phyloP scores from a whole-genome alignment of 2,888 invertebrate species.

The Drosophila emarginata region DNA sequence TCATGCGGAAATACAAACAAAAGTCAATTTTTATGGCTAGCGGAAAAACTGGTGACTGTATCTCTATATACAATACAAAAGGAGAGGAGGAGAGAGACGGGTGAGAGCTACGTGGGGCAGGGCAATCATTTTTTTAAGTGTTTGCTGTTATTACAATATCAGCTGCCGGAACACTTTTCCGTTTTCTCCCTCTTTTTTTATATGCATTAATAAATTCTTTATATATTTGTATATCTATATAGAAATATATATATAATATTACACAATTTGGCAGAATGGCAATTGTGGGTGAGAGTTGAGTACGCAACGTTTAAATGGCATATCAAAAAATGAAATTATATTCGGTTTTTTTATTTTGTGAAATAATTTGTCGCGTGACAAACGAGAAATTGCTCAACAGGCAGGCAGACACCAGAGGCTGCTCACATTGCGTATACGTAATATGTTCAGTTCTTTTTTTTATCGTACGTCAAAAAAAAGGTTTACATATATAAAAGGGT shows the following conservation, averaged over 20 bases:
- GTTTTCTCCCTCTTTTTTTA: slow-evolving; percentile 31
- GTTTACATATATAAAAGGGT: not conserved
- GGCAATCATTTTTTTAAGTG: slow-evolving; percentile 69
- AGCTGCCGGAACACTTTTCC: slow-evolving; percentile 66
- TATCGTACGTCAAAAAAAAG: not conserved
- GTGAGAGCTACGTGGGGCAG: not conserved
- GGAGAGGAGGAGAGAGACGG: slow-evolving; percentile 16
- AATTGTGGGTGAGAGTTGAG: not conserved
- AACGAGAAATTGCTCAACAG: slow-evolving; percentile 65
- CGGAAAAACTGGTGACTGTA: slow-evolving; percentile 7
- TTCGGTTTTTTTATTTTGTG: slow-evolving; percentile 36
- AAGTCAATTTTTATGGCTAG: slow-evolving; percentile 72
- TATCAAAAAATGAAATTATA: slow-evolving; percentile 73
- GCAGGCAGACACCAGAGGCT: slow-evolving; percentile 32
- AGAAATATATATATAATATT: slow-evolving; percentile 49
- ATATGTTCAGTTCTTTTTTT: not conserved
- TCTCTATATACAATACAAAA: slow-evolving; percentile 22
- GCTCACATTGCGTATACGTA: slow-evolving; percentile 6
- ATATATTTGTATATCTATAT: slow-evolving; percentile 39
- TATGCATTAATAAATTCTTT: slow-evolving; percentile 73
- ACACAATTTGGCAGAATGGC: slow-evolving; percentile 62
- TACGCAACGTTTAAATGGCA: slow-evolving; percentile 62
- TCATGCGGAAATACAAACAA: slow-evolving; percentile 79
- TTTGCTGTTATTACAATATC: slow-evolving; percentile 73
- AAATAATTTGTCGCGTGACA: slow-evolving; percentile 73